phyloP scores from a whole-genome alignment of 1,140 invertebrate genomes.

The Sesamia nonagrioides region DNA sequence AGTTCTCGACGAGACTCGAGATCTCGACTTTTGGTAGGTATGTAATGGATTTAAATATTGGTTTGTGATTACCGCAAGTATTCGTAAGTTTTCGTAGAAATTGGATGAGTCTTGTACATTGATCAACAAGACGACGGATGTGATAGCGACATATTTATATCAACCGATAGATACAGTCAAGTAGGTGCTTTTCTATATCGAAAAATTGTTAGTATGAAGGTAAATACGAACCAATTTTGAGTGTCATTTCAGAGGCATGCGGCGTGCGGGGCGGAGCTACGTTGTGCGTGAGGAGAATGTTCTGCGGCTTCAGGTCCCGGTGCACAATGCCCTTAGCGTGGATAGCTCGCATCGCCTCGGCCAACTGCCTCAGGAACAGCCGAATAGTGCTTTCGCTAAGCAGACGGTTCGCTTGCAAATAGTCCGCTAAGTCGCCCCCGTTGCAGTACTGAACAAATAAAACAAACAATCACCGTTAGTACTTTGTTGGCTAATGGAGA shows the following conservation, averaged over 20 bases:
- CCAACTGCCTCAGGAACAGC: slow-evolving; percentile 97
- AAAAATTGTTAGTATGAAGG: not conserved
- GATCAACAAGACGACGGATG: slow-evolving; percentile 26
- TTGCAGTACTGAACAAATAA: slow-evolving; percentile 95
- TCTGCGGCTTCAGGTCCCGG: slow-evolving; percentile 99
- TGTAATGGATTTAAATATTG: not conserved
- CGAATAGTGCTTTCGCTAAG: slow-evolving; percentile 99
- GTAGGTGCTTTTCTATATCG: not conserved
- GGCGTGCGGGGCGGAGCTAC: slow-evolving; percentile 91
- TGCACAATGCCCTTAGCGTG: slow-evolving; percentile 99
- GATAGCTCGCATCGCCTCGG: slow-evolving; percentile 98
- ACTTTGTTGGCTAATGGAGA: slow-evolving; percentile 30
- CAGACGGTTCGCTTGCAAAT: slow-evolving; percentile 96
- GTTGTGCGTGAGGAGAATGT: slow-evolving; percentile 96
- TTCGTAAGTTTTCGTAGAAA: not conserved
- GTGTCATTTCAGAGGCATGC: slow-evolving; percentile 95
- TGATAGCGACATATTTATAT: slow-evolving; percentile 23
- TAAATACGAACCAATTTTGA: slow-evolving; percentile 95
- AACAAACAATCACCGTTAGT: slow-evolving; percentile 38
- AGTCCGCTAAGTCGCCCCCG: slow-evolving; percentile 99
- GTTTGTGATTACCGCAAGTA: not conserved
- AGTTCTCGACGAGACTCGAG: no score
- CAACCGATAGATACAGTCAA: not conserved
- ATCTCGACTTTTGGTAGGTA: no score
- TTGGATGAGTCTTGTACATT: slow-evolving; percentile 14